Base-by-base conservation (phyloP, 1,140 invertebrate species). In the Pemphigus obesinymphae region DNA sequence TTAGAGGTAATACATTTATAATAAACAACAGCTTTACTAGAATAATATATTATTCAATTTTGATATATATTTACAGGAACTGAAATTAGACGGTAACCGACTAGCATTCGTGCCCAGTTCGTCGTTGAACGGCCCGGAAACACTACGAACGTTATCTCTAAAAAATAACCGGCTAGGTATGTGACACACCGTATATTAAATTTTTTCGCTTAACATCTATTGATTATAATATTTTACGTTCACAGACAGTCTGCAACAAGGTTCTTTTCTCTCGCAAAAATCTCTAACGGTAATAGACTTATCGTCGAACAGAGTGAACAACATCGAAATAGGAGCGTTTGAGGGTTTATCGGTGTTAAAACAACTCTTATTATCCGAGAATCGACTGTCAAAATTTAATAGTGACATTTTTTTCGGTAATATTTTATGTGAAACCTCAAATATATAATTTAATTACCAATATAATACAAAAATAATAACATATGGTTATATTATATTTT, bases 121-220 rank as follows among this genome's bases (percentile, higher is more conserved):
- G 17, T 94, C 94, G 0, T 87, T 96, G 8, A 94, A 94, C 85
- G 93, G 93, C 34, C 94, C 94, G 6, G 89, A 88, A 85, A 89
- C 90, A 23, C 87, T 96, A 76, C 90, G 89, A 85, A 88, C 92
- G 83, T 86, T 97, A 15, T 92, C 93, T 15, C 86, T 96, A 26
- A 89, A 90, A 82, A 89, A 91, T 83, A 97, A 97, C 87, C 89
- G 91, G 86, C 96, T 96, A 84, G 91, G 94, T 96, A 91, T 90
- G 87, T 85, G 1, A n/a, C n/a, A n/a, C n/a, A n/a, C n/a, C n/a
- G n/a, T n/a, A n/a, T n/a, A n/a, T n/a, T n/a, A n/a, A n/a, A n/a
- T n/a, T n/a, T n/a, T n/a, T n/a, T n/a, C n/a, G n/a, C n/a, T 26
- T 29, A 61, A 37, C 6, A 31, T n/a, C 6, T 10, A 13, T 72